A percentile compares a stretch with the other conserved stretches of the same genome.
phyloP scores from a whole-genome alignment of 2,797 vertebrate species.

The Pipistrellus pygmaeus region DNA sequence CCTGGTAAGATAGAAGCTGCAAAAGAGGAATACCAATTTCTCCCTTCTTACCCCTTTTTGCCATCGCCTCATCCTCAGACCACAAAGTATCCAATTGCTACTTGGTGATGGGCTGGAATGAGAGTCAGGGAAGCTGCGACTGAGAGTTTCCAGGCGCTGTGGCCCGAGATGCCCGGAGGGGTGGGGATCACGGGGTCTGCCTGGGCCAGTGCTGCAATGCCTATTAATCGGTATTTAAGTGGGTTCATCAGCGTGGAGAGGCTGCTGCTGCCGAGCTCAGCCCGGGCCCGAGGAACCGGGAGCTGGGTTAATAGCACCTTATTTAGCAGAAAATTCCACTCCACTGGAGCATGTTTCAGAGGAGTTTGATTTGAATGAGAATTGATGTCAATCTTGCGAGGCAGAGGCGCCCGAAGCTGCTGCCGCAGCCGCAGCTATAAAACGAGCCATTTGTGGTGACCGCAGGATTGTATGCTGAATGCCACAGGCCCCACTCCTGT shows the following conservation, averaged over 20 bases:
- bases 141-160: neutral
- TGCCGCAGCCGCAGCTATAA: slow-evolving; percentile 41
- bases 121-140: slow-evolving; percentile 37
- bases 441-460: slow-evolving; percentile 51
- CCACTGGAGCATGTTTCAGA: slow-evolving; percentile 87
- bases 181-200: slow-evolving; percentile 56
- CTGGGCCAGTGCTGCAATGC: slow-evolving; percentile 56
- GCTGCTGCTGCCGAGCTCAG: slow-evolving; percentile 72
- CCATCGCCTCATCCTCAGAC: neutral
- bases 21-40: neutral
- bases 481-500: accelerated
- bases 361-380: slow-evolving; percentile 86
- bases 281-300: slow-evolving; percentile 62
- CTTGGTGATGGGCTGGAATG: slow-evolving; percentile 19
- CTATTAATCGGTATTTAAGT: slow-evolving; percentile 83
- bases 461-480: neutral
- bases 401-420: slow-evolving; percentile 63
- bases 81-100: neutral
- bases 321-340: slow-evolving; percentile 89
- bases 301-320: slow-evolving; percentile 88
- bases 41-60: neutral
- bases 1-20: neutral
- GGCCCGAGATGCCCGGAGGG: neutral
- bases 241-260: slow-evolving; percentile 76
- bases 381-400: slow-evolving; percentile 84